phyloP scores from a whole-genome alignment of 2,797 vertebrate genomes.

The Enteromius thamalakanensis region DNA sequence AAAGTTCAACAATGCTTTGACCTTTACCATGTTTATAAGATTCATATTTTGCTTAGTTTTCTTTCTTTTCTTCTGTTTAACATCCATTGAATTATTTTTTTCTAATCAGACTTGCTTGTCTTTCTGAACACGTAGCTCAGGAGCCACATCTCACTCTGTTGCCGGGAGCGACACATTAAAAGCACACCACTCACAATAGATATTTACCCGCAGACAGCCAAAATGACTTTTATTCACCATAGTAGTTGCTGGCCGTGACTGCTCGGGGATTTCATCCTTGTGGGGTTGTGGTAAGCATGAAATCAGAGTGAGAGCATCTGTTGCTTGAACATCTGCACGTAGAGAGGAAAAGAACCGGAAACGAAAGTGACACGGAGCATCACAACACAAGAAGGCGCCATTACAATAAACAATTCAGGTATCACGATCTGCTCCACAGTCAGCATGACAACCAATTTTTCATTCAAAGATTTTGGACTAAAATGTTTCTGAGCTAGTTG shows the following conservation, averaged over 20 bases:
- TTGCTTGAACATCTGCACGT: slow-evolving; percentile 17
- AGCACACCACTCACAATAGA: slow-evolving; percentile 53
- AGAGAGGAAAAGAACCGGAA: not conserved
- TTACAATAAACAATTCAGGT: not conserved
- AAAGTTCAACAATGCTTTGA: not conserved
- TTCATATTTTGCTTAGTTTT: slow-evolving; percentile 29
- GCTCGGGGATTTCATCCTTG: slow-evolving; percentile 27
- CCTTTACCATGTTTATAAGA: slow-evolving; percentile 2
- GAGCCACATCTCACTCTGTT: slow-evolving; percentile 55
- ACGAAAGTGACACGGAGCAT: not conserved
- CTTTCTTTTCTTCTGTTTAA: slow-evolving; percentile 14
- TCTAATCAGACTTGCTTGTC: slow-evolving; percentile 42
- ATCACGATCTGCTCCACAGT: not conserved
- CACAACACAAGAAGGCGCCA: not conserved
- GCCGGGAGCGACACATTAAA: slow-evolving; percentile 59
- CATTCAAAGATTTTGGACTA: not conserved
- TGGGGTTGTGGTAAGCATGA: slow-evolving; percentile 21
- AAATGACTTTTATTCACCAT: slow-evolving; percentile 45
- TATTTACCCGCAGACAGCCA: slow-evolving; percentile 51
- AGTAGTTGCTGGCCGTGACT: slow-evolving; percentile 28
- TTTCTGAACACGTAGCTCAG: slow-evolving; percentile 50
- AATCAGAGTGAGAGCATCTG: slow-evolving; percentile 27
- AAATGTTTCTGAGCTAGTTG: not conserved
- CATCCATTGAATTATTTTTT: slow-evolving; percentile 40
- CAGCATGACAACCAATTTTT: not conserved